Conservation (phyloP, 2,113 vertebrate species). For the Pholis gunnellus region DNA sequence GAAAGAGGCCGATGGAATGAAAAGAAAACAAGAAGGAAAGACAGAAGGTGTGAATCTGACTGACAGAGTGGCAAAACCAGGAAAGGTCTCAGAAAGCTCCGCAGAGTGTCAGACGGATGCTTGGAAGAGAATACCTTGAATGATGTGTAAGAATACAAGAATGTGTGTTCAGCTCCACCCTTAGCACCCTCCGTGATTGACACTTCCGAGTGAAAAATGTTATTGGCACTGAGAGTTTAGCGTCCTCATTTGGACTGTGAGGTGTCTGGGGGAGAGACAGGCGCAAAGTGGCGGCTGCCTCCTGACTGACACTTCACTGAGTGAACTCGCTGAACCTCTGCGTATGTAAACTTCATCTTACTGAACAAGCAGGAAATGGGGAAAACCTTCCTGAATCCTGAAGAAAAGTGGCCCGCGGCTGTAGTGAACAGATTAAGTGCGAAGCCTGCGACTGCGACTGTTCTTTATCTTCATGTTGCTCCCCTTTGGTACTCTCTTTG, state of each 20-base stretch:
- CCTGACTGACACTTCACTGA: constrained; percentile 38
- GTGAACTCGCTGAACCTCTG: constrained; percentile 50
- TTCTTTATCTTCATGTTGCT: constrained; percentile 21
- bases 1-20: constrained; percentile 11
- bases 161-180: constrained; percentile 4
- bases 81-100: neutral
- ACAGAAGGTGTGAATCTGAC: constrained; percentile 47
- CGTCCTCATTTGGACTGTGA: constrained; percentile 50
- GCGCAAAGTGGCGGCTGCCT: constrained; percentile 40
- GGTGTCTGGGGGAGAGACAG: constrained; percentile 42
- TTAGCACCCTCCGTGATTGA: constrained; percentile 45
- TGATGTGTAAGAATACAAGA: constrained; percentile 9
- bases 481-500: neutral
- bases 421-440: neutral
- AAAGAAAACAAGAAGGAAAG: constrained; percentile 18
- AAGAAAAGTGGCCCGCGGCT: neutral
- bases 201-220: constrained; percentile 44
- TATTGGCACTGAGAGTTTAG: constrained; percentile 33
- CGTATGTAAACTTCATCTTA: constrained; percentile 20
- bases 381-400: constrained; percentile 1
- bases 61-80: constrained; percentile 26
- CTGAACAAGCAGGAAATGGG: neutral
- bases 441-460: constrained; percentile 37
- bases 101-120: constrained; percentile 3
- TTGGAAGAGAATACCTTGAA: constrained; percentile 15